Evolutionary conservation across 64 coral and sea anemone genomes (phyloP).

Genomic region (Montipora efflorescens): DNA sequence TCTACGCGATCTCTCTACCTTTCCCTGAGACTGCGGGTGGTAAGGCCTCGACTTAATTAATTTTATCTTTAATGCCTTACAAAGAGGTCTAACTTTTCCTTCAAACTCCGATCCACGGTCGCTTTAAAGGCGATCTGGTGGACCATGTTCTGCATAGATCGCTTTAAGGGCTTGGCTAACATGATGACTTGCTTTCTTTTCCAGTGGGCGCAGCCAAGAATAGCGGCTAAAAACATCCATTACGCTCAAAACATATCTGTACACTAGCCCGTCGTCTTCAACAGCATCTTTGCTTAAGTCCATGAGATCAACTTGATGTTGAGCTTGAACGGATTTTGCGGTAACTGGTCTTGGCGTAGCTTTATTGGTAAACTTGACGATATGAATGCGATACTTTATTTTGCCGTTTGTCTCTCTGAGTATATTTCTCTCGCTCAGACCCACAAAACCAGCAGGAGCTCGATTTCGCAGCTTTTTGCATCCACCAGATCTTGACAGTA

Average conservation of each 20-base stretch:
- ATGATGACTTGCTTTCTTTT: conserved; percentile 31
- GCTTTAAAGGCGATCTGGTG: conserved; percentile 37
- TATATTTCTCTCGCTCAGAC: background rate
- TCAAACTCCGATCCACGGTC: conserved; percentile 53
- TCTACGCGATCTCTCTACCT: conserved; percentile 22
- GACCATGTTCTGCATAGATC: conserved; percentile 46
- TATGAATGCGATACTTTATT: background rate
- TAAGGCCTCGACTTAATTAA: conserved; percentile 43
- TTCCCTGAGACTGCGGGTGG: conserved; percentile 72
- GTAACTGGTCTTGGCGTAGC: conserved; percentile 37
- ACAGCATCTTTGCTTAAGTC: conserved; percentile 48
- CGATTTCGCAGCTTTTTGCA: no score
- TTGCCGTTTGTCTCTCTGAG: background rate
- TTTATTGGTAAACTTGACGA: conserved; percentile 54
- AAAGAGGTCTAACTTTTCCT: conserved; percentile 19
- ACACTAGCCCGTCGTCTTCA: conserved; percentile 22
- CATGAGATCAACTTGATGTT: conserved; percentile 59
- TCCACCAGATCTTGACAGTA: no score
- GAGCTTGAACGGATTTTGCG: conserved; percentile 29
- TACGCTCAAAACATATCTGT: conserved; percentile 48
- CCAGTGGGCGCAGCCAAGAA: conserved; percentile 52
- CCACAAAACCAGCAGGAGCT: no score
- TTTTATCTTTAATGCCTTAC: conserved; percentile 28
- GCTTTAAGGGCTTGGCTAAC: background rate
- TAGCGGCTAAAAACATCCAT: conserved; percentile 56